Base-by-base conservation (phyloP, 1,140 invertebrate species). In the Drosophila parvula region DNA sequence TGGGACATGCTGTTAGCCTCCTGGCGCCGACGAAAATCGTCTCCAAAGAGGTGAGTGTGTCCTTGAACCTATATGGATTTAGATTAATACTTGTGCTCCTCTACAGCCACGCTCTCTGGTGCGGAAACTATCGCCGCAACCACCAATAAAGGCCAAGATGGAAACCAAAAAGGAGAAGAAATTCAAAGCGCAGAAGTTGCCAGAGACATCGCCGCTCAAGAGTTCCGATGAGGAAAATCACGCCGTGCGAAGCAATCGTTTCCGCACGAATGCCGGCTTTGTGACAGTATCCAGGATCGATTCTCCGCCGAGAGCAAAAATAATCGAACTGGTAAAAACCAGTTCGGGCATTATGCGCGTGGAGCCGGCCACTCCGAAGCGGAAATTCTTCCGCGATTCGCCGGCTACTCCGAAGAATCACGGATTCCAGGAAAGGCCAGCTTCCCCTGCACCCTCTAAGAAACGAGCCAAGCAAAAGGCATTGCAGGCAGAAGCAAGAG, bases 221-320 rank as follows among this genome's bases (percentile, higher is more conserved):
- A 89, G 78, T 28, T 89, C 85, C 0, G 85, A 89, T 45, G 78
- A 90, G 28, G 84, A 89, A 47, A 90, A 84, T 50, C 61, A 64
- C 22, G 51, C n/a, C 16, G 9, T 47, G 2, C 9, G 18, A 14
- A 41, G 68, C 2, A 59, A 78, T 11, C 67, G 59, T 2, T 64
- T 89, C 27, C 88, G 65, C 28, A 88, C 50, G 1, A 89, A 51
- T 40, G 84, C 84, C 6, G 84, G 84, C 27, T 69, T 62, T 41
- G 84, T 81, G 8, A 75, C 44, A 3, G 74, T 83, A 4, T 50
- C 38, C 45, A 55, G 8, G 34, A 40, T 40, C 5, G 53, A 41
- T n/a, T 45, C 27, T 9, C 45, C 18, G 18, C 56, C 14, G 9
- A 44, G 41, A 45, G 28, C 10, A 4, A 48, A 16, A 2, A 18